Conservation (phyloP, 2,113 vertebrate species). For the Ranitomeya variabilis region DNA sequence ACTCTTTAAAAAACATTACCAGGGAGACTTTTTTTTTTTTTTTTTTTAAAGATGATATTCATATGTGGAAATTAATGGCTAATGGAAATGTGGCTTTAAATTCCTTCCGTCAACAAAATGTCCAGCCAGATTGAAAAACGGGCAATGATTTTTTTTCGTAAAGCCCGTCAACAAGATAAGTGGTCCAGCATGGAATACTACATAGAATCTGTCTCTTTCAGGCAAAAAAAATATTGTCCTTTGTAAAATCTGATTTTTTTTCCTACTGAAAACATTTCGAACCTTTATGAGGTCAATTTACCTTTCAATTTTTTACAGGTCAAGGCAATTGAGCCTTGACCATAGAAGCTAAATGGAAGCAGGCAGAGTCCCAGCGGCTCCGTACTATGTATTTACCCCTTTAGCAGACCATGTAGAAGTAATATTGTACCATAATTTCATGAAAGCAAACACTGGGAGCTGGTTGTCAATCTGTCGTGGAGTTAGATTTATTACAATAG, state of each 20-base stretch:
- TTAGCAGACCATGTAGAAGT: background rate
- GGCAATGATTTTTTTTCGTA: background rate
- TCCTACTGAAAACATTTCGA: background rate
- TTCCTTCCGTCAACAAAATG: too few relatives aligned
- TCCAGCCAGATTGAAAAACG: too few relatives aligned
- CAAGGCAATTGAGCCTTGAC: background rate
- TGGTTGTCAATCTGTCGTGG: background rate
- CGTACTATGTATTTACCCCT: background rate
- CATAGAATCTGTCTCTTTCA: background rate
- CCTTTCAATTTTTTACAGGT: background rate
- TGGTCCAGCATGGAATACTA: background rate
- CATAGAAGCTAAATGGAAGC: background rate
- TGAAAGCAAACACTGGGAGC: background rate
- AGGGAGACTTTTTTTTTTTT: too few relatives aligned
- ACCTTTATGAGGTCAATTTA: background rate
- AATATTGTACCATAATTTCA: background rate
- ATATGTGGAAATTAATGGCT: too few relatives aligned
- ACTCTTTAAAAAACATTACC: too few relatives aligned
- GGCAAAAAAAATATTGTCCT: background rate
- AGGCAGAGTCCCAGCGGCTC: too few relatives aligned
- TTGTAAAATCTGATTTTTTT: background rate
- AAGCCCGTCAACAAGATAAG: background rate
- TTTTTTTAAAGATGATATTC: too few relatives aligned
- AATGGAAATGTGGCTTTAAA: too few relatives aligned
- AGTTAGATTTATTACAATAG: background rate